Base-by-base conservation (phyloP, 1,140 invertebrate genomes). In the Brachionus asplanchnoidis region DNA sequence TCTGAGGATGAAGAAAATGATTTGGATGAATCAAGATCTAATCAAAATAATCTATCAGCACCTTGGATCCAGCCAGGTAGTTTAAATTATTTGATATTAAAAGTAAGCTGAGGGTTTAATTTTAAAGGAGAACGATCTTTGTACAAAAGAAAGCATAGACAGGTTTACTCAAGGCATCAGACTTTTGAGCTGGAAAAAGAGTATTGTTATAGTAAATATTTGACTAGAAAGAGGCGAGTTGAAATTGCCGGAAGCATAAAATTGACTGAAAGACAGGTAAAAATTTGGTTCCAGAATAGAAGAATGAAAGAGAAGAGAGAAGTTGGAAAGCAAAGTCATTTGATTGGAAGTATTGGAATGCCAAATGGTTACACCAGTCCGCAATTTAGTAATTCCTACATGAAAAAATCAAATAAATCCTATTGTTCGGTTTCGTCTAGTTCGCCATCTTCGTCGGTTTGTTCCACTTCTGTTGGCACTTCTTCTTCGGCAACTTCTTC, bases 181-280 rank as follows among this genome's bases (percentile, higher is more conserved):
- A 85, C 75, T 20, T 85, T 85, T 70, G 84, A 85, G 53, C 20
- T 85, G 26, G 84, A 85, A 70, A 85, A 85, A 66, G 84, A 85
- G 44, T 85, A 85, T 36, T 60, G 70, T 14, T 85, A 77, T 36
- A 85, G 75, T 66, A 79, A 79, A 79, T 85, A 79, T 66, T 53
- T 85, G 32, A 85, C 73, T 12, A 42, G 84, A 26, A 85, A 85
- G 36, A 23, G 84, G 14, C 12, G 84, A 79, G 50, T 60, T 44
- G 84, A 85, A 70, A 85, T 85, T 36, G 84, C 84, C 7, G 20
- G 9, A 32, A 36, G 11, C 4, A 66, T 85, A 32, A 65, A 68
- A 32, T 60, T 85, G 17, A 85, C 73, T 20, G 84, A 85, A 12
- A 42, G 84, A 68, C 84, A 85, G 44, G 82, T 84, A 1, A 84